Evolutionary conservation across 2,113 vertebrate species (phyloP), one percentile per base, ranked within the genome.

Genomic region (Mesembrinibis cayennensis): DNA sequence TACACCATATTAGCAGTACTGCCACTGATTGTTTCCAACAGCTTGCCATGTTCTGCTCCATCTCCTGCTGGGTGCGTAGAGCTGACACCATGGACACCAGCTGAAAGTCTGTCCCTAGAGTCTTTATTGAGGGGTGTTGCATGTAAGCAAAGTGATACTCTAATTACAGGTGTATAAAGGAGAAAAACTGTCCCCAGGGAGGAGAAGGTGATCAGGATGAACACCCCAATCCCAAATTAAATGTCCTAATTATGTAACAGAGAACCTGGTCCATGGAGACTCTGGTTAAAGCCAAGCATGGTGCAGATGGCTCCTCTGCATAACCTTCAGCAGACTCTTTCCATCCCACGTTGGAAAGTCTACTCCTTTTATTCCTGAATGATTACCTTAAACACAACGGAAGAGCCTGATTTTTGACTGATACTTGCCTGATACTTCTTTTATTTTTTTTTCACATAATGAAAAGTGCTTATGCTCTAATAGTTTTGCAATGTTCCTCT

Each of bases 61-160:
- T 55, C 65, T 82, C 58, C 56, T 91, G 62, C 56, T 82, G 0
- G 0, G 27, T 1, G 0, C 8, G 15, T 2, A 42, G 34, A 69
- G 53, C 27, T 4, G 6, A 27, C 42, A 67, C 32, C 42, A 38
- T 3, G 22, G 66, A n/a, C 38, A 55, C 32, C n/a, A 59, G 66
- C 34, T 58, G 45, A 62, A 73, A 77, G 29, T 30, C 45, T 79
- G 65, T 38, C 63, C 42, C 55, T 47, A 23, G 26, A 55, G 21
- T 38, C 53, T 66, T 79, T 88, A 32, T 8, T 72, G 89, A 88
- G 36, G 16, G 9, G 13, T 38, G 47, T 38, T 91, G 52, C 44
- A 82, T 0, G 1, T 18, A 50, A 12, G 34, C 44, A 89, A 78
- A 89, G 23, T 0, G 1, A 67, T 63, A 82, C 30, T 58, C 20